Evolutionary conservation across 2,888 invertebrate species (phyloP).

Genomic region (Tenthredo notha): DNA sequence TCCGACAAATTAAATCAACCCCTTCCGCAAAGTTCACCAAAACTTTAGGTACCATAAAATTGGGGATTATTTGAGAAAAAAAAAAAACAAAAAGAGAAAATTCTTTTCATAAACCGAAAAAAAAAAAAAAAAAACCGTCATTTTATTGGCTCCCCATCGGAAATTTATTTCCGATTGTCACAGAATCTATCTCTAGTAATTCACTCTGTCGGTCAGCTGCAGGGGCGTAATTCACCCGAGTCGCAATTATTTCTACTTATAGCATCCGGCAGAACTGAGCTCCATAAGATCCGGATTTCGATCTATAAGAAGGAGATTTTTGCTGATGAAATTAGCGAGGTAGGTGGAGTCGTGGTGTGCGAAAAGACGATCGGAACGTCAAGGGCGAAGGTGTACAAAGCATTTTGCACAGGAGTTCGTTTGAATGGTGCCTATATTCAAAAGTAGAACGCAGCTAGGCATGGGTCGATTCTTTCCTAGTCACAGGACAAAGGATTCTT

Average conservation of each 20-base stretch:
- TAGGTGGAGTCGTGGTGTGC: background rate
- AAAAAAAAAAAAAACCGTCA: background rate
- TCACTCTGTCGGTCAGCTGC: background rate
- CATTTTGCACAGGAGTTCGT: constrained; percentile 25
- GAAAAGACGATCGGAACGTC: background rate
- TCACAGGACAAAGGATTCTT: constrained; percentile 15
- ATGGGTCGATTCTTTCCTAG: background rate
- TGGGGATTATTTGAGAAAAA: background rate
- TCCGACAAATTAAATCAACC: constrained; percentile 26
- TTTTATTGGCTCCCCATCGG: background rate
- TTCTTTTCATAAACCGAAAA: background rate
- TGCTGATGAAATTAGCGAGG: background rate
- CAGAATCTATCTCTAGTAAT: constrained; percentile 8
- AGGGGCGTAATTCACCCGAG: background rate
- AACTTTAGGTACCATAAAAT: constrained; percentile 8
- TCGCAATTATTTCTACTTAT: constrained; percentile 29
- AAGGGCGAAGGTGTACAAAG: constrained; percentile 31
- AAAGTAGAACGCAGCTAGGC: background rate
- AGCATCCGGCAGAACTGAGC: background rate
- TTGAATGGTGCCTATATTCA: constrained; percentile 10
- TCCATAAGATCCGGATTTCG: background rate
- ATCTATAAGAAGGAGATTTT: background rate
- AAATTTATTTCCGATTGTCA: constrained; percentile 14
- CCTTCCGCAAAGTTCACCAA: background rate
- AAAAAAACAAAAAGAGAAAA: background rate